Evolutionary conservation across 2,888 invertebrate genomes (phyloP).

Genomic region (Netelia fuscicornis): DNA sequence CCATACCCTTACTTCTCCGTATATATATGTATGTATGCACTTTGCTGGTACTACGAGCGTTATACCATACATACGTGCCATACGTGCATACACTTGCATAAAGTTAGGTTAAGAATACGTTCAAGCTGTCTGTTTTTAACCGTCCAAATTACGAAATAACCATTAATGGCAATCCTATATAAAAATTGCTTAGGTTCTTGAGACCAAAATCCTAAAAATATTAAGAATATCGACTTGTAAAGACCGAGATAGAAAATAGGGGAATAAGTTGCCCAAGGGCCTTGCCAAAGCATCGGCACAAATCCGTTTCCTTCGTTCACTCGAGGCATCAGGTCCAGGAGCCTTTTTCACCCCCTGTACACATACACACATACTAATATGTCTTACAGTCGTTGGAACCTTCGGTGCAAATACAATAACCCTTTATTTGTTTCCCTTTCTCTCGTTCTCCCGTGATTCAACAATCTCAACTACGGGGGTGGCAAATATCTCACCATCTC

Average conservation of each 20-base stretch:
- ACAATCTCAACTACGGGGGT: slow-evolving; percentile 81
- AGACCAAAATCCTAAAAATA: background rate
- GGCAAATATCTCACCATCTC: slow-evolving; percentile 79
- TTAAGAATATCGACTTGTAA: slow-evolving; percentile 4
- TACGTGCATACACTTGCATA: too few species aligned
- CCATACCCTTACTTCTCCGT: too few species aligned
- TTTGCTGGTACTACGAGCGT: too few species aligned
- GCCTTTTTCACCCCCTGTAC: slow-evolving; percentile 43
- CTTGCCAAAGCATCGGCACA: slow-evolving; percentile 49
- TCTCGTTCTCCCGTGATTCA: slow-evolving; percentile 80
- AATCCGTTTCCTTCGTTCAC: slow-evolving; percentile 54
- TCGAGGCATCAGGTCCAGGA: slow-evolving; percentile 50
- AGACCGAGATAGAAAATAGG: slow-evolving; percentile 9
- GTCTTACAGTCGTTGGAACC: slow-evolving; percentile 74
- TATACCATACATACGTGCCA: too few species aligned
- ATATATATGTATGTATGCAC: too few species aligned
- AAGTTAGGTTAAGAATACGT: too few species aligned
- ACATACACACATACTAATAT: slow-evolving; percentile 53
- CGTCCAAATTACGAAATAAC: background rate
- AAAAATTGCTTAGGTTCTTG: background rate
- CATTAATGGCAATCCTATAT: background rate
- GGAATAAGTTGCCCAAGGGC: slow-evolving; percentile 46
- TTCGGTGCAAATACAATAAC: slow-evolving; percentile 84
- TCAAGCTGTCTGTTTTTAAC: too few species aligned
- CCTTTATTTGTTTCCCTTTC: slow-evolving; percentile 83